Base-by-base conservation (phyloP, 2,797 vertebrate genomes). In the Notoglanidium macrostoma region DNA sequence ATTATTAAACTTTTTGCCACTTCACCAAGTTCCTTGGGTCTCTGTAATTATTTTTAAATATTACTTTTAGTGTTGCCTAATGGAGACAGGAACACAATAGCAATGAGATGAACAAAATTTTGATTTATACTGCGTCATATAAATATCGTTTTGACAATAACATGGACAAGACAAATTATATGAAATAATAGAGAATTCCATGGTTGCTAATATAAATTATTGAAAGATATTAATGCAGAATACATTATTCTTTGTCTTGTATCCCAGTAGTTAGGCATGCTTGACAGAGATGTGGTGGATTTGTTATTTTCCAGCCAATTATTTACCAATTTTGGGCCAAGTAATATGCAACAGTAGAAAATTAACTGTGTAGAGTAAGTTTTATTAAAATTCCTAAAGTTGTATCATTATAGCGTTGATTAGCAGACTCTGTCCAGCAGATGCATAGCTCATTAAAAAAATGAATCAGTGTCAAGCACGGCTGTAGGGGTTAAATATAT, bases 401-500 rank as follows among this genome's bases (percentile, higher is more conserved):
- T 46, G 1, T 86, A 86, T 79, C 32, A 78, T 83, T 86, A 84
- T 88, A 77, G 76, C 74, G 88, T 78, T 83, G 80, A 90, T 89
- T 86, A 86, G 76, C 85, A 82, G 54, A 90, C 86, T 82, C 85
- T 89, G 81, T 54, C 90, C 87, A 88, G 74, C 87, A 68, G 17
- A 82, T 91, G 91, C 89, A 90, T 68, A 89, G 83, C 89, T 94
- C 91, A 91, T 94, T 90, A 91, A 88, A 86, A 88, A 88, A 79
- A 85, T 85, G 91, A 87, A 90, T 88, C 88, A 89, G 91, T 88
- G 80, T 92, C 91, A 91, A 89, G 91, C 88, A 29, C 61, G 40
- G 82, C 87, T 89, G 91, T 91, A 88, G 92, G 90, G 90, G 92
- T 94, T 92, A 90, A 90, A 91, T 88, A 89, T 91, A 91, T 91